Base-by-base conservation (phyloP, 2,797 vertebrate genomes). In the Lophius americanus region DNA sequence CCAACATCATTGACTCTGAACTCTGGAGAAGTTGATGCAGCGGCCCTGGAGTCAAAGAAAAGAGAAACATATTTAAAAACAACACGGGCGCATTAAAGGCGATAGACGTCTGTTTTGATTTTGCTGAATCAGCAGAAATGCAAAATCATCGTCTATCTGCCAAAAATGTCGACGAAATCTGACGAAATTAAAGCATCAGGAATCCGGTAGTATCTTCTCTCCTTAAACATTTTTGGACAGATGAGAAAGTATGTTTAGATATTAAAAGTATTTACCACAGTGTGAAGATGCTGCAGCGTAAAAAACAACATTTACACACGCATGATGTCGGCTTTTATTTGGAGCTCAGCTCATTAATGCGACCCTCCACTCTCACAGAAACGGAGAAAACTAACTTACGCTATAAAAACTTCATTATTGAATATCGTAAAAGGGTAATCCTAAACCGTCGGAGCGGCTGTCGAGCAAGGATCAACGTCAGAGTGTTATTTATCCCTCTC, bases 21-120 rank as follows among this genome's bases (percentile, higher is more conserved):
- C 87, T 78, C 92, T 83, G 61, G 89, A 92, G 89, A 94, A 93
- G 87, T 92, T 93, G 39, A 94, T 91, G 82, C 93, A 94, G 79
- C 92, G 92, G 0, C 93, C 93, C 93, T 94, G 74, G 23, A 78
- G 67, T 79, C n/a, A 46, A 42, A 73, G 6, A 72, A 53, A 37
- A 48, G 7, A 23, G 23, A 23, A 23, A 42, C n/a, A 23, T 12
- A 3, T 13, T 5, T 23, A 37, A 36, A 36, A 66, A 38, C 12
- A 42, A 51, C 23, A 49, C 2, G 43, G 44, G 6, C 6, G 60
- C 51, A 52, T 0, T n/a, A 48, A n/a, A 42, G 0, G 36, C 3
- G 41, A 46, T n/a, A 4, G 8, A 41, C 12, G 23, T 47, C 42
- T 35, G 6, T 56, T 37, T 43, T 37, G 11, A 14, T 51, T 9